phyloP scores from a whole-genome alignment of 2,888 invertebrate genomes.

The Diarsia rubi region DNA sequence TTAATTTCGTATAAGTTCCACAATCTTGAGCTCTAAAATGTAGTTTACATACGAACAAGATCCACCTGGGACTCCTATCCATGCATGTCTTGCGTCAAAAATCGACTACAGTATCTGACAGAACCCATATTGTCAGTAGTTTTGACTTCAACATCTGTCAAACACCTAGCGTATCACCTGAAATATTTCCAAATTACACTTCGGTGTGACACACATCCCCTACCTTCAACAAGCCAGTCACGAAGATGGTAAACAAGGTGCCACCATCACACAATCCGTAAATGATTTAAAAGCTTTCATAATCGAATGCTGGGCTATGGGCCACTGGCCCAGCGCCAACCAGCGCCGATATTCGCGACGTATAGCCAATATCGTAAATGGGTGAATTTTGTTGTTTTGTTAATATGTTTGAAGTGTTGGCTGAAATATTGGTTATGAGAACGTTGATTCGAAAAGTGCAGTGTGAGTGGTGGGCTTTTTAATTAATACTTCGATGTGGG shows the following conservation, averaged over 20 bases:
- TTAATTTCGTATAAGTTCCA: neutral
- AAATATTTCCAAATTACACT: slow-evolving; percentile 14
- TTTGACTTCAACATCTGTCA: neutral
- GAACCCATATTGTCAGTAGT: neutral
- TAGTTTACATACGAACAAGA: too few relatives aligned
- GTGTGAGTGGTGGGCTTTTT: slow-evolving; percentile 12
- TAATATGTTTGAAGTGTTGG: slow-evolving; percentile 29
- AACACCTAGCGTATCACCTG: neutral
- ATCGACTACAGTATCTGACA: neutral
- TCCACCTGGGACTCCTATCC: neutral
- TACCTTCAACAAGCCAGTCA: slow-evolving; percentile 30
- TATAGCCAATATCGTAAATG: slow-evolving; percentile 70
- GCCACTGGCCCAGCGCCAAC: slow-evolving; percentile 73
- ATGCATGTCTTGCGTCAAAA: neutral
- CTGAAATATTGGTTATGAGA: slow-evolving; percentile 33
- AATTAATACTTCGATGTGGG: neutral
- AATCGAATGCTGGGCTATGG: slow-evolving; percentile 79
- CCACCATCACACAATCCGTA: slow-evolving; percentile 74
- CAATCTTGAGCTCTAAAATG: neutral
- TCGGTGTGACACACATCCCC: slow-evolving; percentile 45
- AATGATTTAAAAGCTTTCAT: slow-evolving; percentile 86
- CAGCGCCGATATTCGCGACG: slow-evolving; percentile 59
- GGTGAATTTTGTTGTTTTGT: slow-evolving; percentile 64
- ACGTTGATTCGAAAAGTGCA: slow-evolving; percentile 33
- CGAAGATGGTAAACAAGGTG: slow-evolving; percentile 77